A percentile compares a stretch with the other conserved stretches of the same genome.
These are phyloP conservation scores for Platynereis dumerilii DNA, from an alignment of 2,888 invertebrate genomes.

Conservation along the genomic window DNA sequence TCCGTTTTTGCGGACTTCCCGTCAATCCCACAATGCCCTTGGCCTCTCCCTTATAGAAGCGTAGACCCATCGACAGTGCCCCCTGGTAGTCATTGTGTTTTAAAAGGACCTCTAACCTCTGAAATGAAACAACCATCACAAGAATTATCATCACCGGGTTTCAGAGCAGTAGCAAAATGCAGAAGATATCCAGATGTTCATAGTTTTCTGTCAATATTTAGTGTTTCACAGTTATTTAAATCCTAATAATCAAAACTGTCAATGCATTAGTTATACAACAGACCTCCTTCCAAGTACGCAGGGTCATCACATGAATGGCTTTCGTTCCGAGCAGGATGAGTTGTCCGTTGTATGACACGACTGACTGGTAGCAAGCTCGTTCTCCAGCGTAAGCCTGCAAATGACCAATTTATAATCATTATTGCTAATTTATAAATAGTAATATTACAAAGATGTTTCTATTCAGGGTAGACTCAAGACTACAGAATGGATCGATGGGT, in stretches of 20 bases:
- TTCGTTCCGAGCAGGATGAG: conserved; percentile 75
- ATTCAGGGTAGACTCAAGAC: no score
- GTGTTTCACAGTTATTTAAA: no score
- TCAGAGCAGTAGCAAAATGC: no score
- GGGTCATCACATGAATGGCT: conserved; percentile 69
- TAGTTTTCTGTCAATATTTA: no score
- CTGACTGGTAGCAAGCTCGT: conserved; percentile 78
- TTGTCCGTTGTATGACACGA: conserved; percentile 74
- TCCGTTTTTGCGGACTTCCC: conserved; percentile 45
- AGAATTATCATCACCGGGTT: no score
- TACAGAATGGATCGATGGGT: no score
- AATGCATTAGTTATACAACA: no score
- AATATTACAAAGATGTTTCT: no score
- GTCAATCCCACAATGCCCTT: conserved; percentile 68
- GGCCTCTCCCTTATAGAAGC: conserved; percentile 71
- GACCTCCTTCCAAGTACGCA: conserved; percentile 66
- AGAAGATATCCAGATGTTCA: no score
- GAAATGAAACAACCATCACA: no score
- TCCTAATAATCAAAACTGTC: no score
- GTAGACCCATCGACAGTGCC: conserved; percentile 70
- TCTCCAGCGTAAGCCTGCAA: conserved; percentile 74
- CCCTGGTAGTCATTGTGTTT: conserved; percentile 68
- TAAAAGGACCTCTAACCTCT: conserved; percentile 66
- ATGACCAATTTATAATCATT: conserved; percentile 4
- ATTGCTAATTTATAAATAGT: neutral